Evolutionary conservation across 2,113 vertebrate genomes (phyloP).

Genomic region (Eleginops maclovinus): DNA sequence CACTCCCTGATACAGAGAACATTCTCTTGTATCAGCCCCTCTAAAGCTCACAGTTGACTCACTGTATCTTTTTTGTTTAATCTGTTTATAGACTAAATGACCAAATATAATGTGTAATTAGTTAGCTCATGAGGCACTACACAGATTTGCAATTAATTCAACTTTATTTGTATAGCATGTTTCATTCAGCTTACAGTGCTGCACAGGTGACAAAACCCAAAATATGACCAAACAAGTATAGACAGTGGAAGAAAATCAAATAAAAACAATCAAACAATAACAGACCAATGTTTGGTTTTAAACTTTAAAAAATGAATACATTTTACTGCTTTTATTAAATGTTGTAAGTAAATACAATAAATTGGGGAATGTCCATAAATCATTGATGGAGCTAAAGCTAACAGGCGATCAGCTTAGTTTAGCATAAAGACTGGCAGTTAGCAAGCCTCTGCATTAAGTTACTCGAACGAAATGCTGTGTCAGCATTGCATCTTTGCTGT

Average conservation of each 20-base stretch:
- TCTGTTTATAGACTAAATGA: neutral
- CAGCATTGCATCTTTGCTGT: neutral
- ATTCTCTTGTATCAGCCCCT: neutral
- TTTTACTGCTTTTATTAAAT: no score
- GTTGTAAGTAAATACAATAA: no score
- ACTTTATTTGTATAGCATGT: no score
- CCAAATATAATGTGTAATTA: neutral
- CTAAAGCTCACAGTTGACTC: neutral
- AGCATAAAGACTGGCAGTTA: neutral
- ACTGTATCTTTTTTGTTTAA: neutral
- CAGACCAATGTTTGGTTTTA: no score
- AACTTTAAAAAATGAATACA: no score
- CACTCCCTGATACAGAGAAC: neutral
- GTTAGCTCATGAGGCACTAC: neutral
- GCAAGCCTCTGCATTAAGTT: neutral
- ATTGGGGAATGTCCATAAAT: neutral
- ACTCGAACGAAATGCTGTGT: no score
- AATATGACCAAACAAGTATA: no score
- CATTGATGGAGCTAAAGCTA: neutral
- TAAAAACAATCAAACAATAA: no score
- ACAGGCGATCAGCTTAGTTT: slow-evolving; percentile 1
- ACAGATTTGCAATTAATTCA: no score
- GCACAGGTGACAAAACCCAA: no score
- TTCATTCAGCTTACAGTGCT: no score
- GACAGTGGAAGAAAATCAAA: no score